These are phyloP conservation scores for Melanotaenia boesemani DNA, from an alignment of 2,797 vertebrate genomes.

Conservation along the genomic window DNA sequence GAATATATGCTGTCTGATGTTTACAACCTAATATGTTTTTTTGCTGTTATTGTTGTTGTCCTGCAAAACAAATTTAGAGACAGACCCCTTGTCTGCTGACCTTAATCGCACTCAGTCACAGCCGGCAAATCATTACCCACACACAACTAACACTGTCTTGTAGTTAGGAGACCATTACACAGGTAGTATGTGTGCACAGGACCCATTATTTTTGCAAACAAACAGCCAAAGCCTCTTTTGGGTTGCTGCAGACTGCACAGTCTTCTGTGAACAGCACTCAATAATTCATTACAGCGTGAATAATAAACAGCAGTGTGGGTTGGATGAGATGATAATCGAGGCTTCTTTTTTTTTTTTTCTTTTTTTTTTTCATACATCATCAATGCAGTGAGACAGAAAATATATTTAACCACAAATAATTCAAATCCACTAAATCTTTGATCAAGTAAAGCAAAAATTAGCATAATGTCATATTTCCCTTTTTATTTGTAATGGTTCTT, in stretches of 20 bases:
- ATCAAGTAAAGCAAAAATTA: slow-evolving; percentile 11
- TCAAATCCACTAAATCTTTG: slow-evolving; percentile 27
- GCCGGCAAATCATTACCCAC: slow-evolving; percentile 48
- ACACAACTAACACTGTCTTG: slow-evolving; percentile 40
- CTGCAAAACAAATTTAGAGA: slow-evolving; percentile 59
- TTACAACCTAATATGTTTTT: slow-evolving; percentile 14
- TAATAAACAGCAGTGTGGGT: slow-evolving; percentile 45
- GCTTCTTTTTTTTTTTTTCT: slow-evolving; percentile 8
- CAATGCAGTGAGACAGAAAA: slow-evolving; percentile 29
- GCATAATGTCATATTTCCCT: background rate
- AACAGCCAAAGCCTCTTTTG: slow-evolving; percentile 41
- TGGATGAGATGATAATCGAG: slow-evolving; percentile 30
- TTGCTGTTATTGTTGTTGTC: slow-evolving; percentile 22
- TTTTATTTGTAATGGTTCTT: background rate
- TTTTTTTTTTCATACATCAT: slow-evolving; percentile 16
- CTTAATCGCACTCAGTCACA: slow-evolving; percentile 54
- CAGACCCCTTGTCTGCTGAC: slow-evolving; percentile 45
- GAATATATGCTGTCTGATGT: slow-evolving; percentile 25
- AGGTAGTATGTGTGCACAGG: slow-evolving; percentile 46
- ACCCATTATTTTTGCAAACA: slow-evolving; percentile 65
- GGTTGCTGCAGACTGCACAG: slow-evolving; percentile 23
- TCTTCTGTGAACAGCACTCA: slow-evolving; percentile 53
- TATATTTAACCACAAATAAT: slow-evolving; percentile 26
- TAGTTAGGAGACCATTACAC: slow-evolving; percentile 49
- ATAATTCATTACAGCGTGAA: slow-evolving; percentile 66